phyloP scores from a whole-genome alignment of 2,113 vertebrate species.

The Monopterus albus region DNA sequence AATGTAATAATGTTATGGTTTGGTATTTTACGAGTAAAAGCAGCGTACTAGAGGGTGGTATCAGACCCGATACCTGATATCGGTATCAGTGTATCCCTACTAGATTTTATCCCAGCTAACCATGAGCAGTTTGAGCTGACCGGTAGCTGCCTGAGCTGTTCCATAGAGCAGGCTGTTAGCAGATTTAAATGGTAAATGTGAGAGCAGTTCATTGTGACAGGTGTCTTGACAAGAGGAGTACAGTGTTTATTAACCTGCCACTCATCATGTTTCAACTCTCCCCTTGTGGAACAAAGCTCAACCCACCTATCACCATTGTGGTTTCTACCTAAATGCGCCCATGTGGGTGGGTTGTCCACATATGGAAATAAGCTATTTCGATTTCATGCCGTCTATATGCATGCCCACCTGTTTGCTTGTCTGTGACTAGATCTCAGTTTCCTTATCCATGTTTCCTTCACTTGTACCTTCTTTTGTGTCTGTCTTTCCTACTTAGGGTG shows the following conservation, averaged over 20 bases:
- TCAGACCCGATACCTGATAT: no score
- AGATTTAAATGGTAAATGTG: background rate
- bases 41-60: no score
- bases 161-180: background rate
- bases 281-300: constrained; percentile 5
- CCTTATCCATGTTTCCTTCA: background rate
- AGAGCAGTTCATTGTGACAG: constrained; percentile 37
- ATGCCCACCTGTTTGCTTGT: background rate
- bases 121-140: background rate
- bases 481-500: background rate
- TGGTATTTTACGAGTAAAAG: no score
- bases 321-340: constrained; percentile 4
- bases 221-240: constrained; percentile 12
- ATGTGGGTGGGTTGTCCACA: background rate
- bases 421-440: background rate
- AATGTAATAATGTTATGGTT: no score
- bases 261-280: constrained; percentile 38
- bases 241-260: constrained; percentile 54
- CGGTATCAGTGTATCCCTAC: no score
- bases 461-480: background rate
- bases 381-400: background rate
- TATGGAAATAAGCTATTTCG: background rate
- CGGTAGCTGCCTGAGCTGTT: background rate
- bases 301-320: constrained; percentile 26
- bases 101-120: background rate